These are phyloP conservation scores for Coregonus suidteri DNA, from an alignment of 2,797 vertebrate species.

Conservation along the genomic window DNA sequence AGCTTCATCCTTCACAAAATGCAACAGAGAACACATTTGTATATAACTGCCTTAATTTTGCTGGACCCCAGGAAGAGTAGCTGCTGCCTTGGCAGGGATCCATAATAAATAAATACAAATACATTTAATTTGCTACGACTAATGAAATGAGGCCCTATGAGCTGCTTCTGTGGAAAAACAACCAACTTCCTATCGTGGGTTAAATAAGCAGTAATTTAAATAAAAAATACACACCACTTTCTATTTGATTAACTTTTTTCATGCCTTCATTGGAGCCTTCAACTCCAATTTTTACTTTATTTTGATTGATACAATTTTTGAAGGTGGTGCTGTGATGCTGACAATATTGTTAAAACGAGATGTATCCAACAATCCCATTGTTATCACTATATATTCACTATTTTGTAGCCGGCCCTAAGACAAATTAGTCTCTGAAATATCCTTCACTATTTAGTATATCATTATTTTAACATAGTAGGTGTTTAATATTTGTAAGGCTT, in stretches of 20 bases:
- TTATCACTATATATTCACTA: not conserved
- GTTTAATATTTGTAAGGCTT: not conserved
- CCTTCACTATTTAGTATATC: not conserved
- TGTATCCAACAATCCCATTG: not conserved
- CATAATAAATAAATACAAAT: too few relatives aligned
- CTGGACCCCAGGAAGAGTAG: too few relatives aligned
- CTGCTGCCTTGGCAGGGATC: too few relatives aligned
- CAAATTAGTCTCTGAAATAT: not conserved
- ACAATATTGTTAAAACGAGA: not conserved
- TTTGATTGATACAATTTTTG: not conserved
- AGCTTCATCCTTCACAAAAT: not conserved
- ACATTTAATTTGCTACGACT: not conserved
- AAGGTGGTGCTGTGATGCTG: not conserved
- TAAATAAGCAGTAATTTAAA: not conserved
- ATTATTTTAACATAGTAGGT: slow-evolving; percentile 1
- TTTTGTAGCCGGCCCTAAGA: not conserved
- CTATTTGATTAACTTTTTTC: not conserved
- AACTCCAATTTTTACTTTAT: not conserved
- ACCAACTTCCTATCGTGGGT: not conserved
- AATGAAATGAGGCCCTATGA: not conserved
- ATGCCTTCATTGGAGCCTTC: not conserved
- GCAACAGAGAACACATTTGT: not conserved
- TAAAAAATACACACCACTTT: not conserved
- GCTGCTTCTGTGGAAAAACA: not conserved
- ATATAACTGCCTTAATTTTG: too few relatives aligned